phyloP scores from a whole-genome alignment of 2,113 vertebrate genomes.

The Channa argus region DNA sequence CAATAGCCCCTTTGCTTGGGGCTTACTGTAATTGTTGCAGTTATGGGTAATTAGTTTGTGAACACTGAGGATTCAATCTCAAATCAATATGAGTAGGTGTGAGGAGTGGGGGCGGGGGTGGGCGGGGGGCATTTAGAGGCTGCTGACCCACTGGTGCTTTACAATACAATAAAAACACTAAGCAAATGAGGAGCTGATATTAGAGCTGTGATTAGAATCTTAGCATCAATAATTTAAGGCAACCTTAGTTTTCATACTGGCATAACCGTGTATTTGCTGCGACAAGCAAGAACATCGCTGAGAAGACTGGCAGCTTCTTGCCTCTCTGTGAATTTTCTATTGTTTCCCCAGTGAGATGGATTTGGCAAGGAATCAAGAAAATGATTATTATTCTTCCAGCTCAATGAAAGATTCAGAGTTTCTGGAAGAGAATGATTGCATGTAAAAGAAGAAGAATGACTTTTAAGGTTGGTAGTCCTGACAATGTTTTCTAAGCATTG shows the following conservation, averaged over 20 bases:
- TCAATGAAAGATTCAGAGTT: too few species aligned
- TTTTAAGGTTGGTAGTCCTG: neutral
- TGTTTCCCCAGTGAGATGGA: slow-evolving; percentile 16
- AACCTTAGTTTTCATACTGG: neutral
- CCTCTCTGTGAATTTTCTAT: slow-evolving; percentile 8
- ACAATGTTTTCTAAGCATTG: neutral
- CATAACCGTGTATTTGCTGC: slow-evolving; percentile 15
- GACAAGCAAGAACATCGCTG: slow-evolving; percentile 24
- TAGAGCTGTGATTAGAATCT: slow-evolving; percentile 24
- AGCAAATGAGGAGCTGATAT: slow-evolving; percentile 13
- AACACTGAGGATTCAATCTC: slow-evolving; percentile 60
- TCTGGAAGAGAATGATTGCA: too few species aligned
- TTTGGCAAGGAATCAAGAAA: neutral
- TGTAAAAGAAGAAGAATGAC: too few species aligned
- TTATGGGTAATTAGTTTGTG: slow-evolving; percentile 69
- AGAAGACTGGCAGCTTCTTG: slow-evolving; percentile 17
- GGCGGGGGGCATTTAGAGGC: neutral
- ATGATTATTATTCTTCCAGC: too few species aligned
- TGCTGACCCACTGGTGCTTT: slow-evolving; percentile 49
- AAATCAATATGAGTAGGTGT: slow-evolving; percentile 48
- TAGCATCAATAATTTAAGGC: slow-evolving; percentile 21
- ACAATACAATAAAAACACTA: slow-evolving; percentile 22
- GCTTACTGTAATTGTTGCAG: slow-evolving; percentile 66
- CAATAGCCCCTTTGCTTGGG: slow-evolving; percentile 37
- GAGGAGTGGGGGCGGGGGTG: too few species aligned